These are phyloP conservation scores for Leistus spinibarbis DNA, from an alignment of 2,888 invertebrate genomes.

Conservation along the genomic window DNA sequence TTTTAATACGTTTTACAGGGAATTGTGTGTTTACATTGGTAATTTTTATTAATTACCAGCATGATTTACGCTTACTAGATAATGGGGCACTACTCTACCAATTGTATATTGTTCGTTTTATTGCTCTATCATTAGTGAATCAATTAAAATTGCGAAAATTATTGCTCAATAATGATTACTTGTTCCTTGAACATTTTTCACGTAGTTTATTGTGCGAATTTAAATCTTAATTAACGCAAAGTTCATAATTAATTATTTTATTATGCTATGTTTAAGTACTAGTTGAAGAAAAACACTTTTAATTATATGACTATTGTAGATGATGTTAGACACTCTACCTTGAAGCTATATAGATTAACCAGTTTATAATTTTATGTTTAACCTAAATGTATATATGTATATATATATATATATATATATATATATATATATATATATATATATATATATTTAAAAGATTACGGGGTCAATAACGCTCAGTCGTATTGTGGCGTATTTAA, in stretches of 20 bases:
- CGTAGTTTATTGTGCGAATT: background rate
- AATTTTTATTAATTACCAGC: background rate
- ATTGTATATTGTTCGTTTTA: background rate
- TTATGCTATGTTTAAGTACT: background rate
- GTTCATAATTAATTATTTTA: background rate
- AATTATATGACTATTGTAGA: background rate
- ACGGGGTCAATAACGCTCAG: too few relatives aligned
- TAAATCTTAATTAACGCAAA: background rate
- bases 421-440: too few relatives aligned
- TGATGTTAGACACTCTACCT: background rate
- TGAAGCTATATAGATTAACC: too few relatives aligned
- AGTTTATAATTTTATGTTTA: too few relatives aligned
- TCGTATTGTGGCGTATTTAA: too few relatives aligned
- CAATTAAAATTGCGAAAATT: background rate
- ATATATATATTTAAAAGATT: too few relatives aligned
- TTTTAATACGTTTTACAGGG: slow-evolving; percentile 23
- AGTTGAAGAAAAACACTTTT: background rate
- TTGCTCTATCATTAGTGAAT: background rate
- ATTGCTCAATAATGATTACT: background rate
- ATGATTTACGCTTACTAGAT: background rate
- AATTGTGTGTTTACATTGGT: background rate
- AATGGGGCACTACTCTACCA: background rate
- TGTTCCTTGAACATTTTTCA: background rate
- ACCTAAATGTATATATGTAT: too few relatives aligned
- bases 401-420: too few relatives aligned